Conservation (phyloP, 2,797 vertebrate species). For the Falco columbarius region DNA sequence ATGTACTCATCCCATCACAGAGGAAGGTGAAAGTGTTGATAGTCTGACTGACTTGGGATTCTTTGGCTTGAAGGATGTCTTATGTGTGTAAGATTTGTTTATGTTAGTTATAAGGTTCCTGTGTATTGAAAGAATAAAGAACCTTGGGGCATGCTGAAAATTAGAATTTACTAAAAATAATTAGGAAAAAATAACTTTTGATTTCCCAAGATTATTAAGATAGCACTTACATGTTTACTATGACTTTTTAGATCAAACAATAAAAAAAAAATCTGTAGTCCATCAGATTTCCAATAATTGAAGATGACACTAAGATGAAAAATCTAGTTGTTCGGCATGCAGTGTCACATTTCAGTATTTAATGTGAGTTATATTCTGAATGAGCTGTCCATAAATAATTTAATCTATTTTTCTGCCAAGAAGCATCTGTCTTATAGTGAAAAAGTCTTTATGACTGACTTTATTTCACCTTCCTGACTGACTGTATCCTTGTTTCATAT, state of each 20-base stretch:
- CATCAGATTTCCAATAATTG: background rate
- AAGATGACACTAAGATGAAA: background rate
- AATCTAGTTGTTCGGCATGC: background rate
- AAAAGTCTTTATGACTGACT: conserved; percentile 21
- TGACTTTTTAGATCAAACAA: background rate
- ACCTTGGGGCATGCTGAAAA: background rate
- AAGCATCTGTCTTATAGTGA: conserved; percentile 25
- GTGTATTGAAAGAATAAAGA: background rate
- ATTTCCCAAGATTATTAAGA: background rate
- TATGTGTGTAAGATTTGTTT: background rate
- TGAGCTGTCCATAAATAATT: conserved; percentile 41
- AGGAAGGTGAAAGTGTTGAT: background rate
- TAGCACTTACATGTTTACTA: background rate
- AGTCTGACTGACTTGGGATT: background rate
- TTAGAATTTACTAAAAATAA: background rate
- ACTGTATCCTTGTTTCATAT: background rate
- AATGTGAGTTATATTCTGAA: conserved; percentile 32
- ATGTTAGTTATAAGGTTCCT: background rate
- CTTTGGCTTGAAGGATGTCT: background rate
- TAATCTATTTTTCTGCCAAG: conserved; percentile 11
- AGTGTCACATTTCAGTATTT: conserved; percentile 41
- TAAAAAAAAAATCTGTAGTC: background rate
- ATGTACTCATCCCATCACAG: background rate
- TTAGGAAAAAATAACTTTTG: background rate
- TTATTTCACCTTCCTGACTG: conserved; percentile 23